Base-by-base conservation (phyloP, 2,113 vertebrate species). In the Numenius arquata region DNA sequence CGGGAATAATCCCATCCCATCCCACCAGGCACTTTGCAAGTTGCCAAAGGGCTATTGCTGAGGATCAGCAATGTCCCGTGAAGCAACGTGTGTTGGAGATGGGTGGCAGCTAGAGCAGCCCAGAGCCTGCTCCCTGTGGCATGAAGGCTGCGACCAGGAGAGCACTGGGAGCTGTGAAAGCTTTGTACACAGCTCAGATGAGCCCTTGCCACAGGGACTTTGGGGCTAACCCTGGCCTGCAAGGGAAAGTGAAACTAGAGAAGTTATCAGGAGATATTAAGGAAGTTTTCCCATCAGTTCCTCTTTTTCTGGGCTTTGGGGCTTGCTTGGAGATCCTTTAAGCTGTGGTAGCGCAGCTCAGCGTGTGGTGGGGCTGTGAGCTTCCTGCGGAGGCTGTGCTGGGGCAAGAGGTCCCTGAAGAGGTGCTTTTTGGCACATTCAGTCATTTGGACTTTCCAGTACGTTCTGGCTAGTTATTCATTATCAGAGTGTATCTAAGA, bases 21-120 rank as follows among this genome's bases (percentile, higher is more conserved):
- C 40, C 29, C 36, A 27, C 1, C 1, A 2, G 38, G 68, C 34
- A 3, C 21, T 34, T 6, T 13, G 4, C 7, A 15, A 56, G 10
- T 25, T 72, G 67, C 23, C 17, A 2, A 40, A 40, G 58, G 59
- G 25, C n/a, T 18, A 1, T 16, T 0, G 5, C 34, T 41, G 68
- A 9, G 1, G 30, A 13, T 48, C 1, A 47, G 41, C 10, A 3
- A 4, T 5, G 0, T 12, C 32, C 61, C 16, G 27, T 1, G 1
- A 26, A 43, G 41, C 15, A 43, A 7, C 22, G 1, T 4, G 12
- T 8, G 50, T 11, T 34, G 38, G 56, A 41, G 67, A 25, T 8
- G 48, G 32, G 56, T 3, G 29, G 9, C 15, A 55, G 3, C 9
- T 2, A 4, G 25, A 20, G 32, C 73, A 72, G 48, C 48, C 48